A percentile compares a stretch with the other conserved stretches of the same genome.
These are phyloP conservation scores for Chironomus striatipennis DNA, from an alignment of 1,140 invertebrate genomes.

Conservation along the genomic window DNA sequence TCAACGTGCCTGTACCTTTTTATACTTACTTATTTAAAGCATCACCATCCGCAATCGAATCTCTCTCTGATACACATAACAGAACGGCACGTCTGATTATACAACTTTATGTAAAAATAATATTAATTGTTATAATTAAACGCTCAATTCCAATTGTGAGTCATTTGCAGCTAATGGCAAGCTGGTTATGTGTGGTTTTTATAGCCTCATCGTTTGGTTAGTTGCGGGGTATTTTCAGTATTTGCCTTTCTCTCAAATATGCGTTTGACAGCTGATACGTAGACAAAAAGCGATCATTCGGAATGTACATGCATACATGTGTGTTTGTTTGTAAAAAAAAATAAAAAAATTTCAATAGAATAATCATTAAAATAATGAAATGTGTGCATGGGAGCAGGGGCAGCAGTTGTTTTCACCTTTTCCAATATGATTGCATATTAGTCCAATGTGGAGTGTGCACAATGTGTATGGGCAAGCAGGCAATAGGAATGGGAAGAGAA, in stretches of 20 bases:
- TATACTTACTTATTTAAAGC: neutral
- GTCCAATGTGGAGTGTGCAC: neutral
- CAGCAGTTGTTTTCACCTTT: conserved; percentile 1
- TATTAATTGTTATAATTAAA: conserved; percentile 11
- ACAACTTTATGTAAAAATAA: conserved; percentile 15
- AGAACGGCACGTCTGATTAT: neutral
- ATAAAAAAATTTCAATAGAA: conserved; percentile 21
- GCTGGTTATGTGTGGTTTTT: conserved; percentile 12
- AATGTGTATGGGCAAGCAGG: neutral
- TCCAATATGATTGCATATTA: neutral
- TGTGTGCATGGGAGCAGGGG: neutral
- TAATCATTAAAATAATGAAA: conserved; percentile 22
- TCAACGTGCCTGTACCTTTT: neutral
- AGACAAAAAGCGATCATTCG: conserved; percentile 11
- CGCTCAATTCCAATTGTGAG: conserved; percentile 1
- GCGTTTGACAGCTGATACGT: conserved; percentile 20
- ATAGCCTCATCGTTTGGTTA: conserved; percentile 5
- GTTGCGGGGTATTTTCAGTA: neutral
- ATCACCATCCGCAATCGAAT: neutral
- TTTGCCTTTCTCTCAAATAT: conserved; percentile 12
- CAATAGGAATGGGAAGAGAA: neutral
- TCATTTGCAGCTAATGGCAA: conserved; percentile 12
- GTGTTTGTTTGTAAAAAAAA: neutral
- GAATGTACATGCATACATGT: neutral
- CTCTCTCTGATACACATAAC: neutral